phyloP scores from a whole-genome alignment of 2,888 invertebrate genomes.

The Stramonita haemastoma region DNA sequence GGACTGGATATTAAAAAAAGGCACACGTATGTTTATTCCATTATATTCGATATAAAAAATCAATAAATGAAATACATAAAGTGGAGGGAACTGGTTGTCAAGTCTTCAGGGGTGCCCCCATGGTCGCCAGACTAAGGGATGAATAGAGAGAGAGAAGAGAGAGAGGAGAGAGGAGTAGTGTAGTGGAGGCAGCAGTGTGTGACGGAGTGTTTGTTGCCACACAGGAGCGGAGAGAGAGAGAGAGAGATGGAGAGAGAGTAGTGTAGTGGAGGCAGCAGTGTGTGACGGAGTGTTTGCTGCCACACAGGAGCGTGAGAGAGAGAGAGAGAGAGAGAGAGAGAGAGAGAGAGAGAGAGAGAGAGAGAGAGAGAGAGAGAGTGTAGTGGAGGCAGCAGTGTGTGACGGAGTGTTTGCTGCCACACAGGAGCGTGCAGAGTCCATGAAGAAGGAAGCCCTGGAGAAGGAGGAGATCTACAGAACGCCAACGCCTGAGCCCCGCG shows the following conservation, averaged over 20 bases:
- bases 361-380: neutral
- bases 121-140: too few relatives aligned
- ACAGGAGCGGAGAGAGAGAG: neutral
- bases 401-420: neutral
- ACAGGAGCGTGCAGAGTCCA: constrained; percentile 47
- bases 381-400: neutral
- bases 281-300: too few relatives aligned
- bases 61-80: too few relatives aligned
- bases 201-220: too few relatives aligned
- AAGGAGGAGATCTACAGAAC: constrained; percentile 72
- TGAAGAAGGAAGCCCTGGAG: constrained; percentile 51
- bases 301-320: neutral
- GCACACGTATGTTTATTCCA: too few relatives aligned
- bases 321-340: constrained; percentile 3
- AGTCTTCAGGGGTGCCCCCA: too few relatives aligned
- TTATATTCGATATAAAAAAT: too few relatives aligned
- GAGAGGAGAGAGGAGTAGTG: neutral
- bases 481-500: constrained; percentile 68
- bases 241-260: neutral
- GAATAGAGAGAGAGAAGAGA: constrained; percentile 14
- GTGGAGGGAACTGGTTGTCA: too few relatives aligned
- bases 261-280: too few relatives aligned
- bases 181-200: too few relatives aligned
- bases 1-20: too few relatives aligned
- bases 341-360: constrained; percentile 15